Base-by-base conservation (phyloP, 2,888 invertebrate species). In the Polyploca ridens region DNA sequence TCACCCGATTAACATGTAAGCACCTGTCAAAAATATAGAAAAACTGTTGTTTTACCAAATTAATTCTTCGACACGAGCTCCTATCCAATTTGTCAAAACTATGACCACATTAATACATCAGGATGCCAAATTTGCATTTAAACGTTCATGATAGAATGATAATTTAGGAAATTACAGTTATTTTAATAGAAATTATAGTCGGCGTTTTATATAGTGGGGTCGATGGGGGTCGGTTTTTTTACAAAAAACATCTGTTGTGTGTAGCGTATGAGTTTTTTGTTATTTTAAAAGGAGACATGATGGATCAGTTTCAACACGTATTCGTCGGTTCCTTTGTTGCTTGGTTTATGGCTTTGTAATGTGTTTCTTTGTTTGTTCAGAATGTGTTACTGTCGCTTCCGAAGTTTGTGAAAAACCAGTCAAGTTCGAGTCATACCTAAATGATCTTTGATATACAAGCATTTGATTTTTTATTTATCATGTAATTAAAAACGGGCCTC, bases 231-330 rank as follows among this genome's bases (percentile, higher is more conserved):
- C 81, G 80, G 81, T 76, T 90, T 91, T 93, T 93, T 92, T 91
- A 89, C 82, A 74, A 86, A 90, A n/a, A 91, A 90, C 94, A 94
- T 93, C 94, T 94, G 94, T 94, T 94, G 90, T 90, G 88, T 89
- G 85, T 81, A 85, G 86, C 86, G 84, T 87, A 88, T 87, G 87
- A 89, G 89, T 91, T 91, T 89, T 93, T 91, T 91, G 91, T 93
- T 90, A 90, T 93, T 92, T 91, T 88, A 91, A 91, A 93, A 92
- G 88, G 90, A 91, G 93, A 93, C 92, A 92, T 93, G 94, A 94
- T 93, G 92, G 93, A 94, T 94, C 93, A 93, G 94, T 93, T 93
- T 93, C 93, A 93, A 94, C 93, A 90, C 91, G 85, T 90, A 91
- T 85, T 86, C 87, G 91, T 89, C 93, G 93, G 93, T 85, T 79